Base-by-base conservation (phyloP, 2,888 invertebrate genomes). In the Hydrotaea diabolus region DNA sequence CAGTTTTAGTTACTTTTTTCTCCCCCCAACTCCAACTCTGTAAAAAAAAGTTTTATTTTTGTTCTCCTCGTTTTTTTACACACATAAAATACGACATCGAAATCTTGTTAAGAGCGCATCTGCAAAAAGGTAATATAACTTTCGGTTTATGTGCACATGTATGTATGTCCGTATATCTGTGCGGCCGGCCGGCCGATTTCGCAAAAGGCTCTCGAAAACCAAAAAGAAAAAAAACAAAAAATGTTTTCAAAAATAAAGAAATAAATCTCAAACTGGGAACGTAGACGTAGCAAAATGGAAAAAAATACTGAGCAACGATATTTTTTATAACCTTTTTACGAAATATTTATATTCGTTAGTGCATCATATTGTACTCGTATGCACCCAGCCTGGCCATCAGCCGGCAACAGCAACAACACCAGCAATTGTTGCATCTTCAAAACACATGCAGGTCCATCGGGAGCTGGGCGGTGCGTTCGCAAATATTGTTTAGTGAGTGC, bases 331-430 rank as follows among this genome's bases (percentile, higher is more conserved):
- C 19, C 55, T 55, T 72, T 71, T 71, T 75, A 74, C 23, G 76
- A 77, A 80, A 59, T 81, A 85, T 85, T 81, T 85, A 81, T 81
- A 85, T 85, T 85, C 85, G 81, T 85, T 85, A 85, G 84, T 82
- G 81, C 84, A 77, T 84, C 64, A 79, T 84, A 75, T 80, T 59
- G 64, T 78, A n/a, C n/a, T n/a, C n/a, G n/a, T n/a, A 75, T 55
- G 75, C 75, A 81, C 59, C 23, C 5, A 43, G 21, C 21, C 11
- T n/a, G 31, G 31, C 31, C 3, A 3, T 17, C 53, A n/a, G 19
- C 53, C 64, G 59, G 79, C 64, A 80, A 76, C 31, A n/a, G n/a
- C n/a, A 31, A 31, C 72, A 80, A 73, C 31, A 31, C 73, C 69
- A 66, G 17, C 66, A 21, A 19, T 46, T 69, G 69, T 46, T 39